Conservation (phyloP, 2,113 vertebrate species). For the Cololabis saira region DNA sequence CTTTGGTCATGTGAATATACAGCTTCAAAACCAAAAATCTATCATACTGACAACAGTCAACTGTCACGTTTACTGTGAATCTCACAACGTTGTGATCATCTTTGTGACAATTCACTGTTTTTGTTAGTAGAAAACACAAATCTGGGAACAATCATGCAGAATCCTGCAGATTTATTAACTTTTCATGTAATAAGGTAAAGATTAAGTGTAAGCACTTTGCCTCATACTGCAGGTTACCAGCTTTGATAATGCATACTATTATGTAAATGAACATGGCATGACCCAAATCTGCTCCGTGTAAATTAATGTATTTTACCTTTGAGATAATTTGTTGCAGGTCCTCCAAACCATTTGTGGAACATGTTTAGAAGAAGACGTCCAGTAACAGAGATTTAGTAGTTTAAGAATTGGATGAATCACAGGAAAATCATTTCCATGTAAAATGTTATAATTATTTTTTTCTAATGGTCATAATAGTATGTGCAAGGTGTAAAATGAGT, state of each 20-base stretch:
- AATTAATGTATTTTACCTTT: constrained; percentile 84
- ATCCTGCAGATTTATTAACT: constrained; percentile 48
- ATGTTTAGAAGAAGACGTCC: neutral
- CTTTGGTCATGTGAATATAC: neutral
- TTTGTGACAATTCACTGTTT: neutral
- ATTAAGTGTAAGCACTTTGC: constrained; percentile 77
- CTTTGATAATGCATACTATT: constrained; percentile 79
- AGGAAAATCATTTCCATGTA: constrained; percentile 62
- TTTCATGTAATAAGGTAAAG: constrained; percentile 70
- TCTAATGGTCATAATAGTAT: constrained; percentile 31
- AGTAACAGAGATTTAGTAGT: constrained; percentile 46
- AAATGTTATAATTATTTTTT: constrained; percentile 52
- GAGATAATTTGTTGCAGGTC: constrained; percentile 60
- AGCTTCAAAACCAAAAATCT: constrained; percentile 14
- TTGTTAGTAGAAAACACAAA: neutral
- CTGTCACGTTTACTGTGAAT: too few relatives aligned
- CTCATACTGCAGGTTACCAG: constrained; percentile 67
- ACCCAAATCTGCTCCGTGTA: constrained; percentile 79
- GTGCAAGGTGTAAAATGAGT: constrained; percentile 57
- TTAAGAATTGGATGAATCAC: constrained; percentile 72
- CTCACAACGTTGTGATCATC: neutral
- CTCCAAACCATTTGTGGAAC: constrained; percentile 51
- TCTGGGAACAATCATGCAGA: constrained; percentile 41
- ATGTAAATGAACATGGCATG: constrained; percentile 78
- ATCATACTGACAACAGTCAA: too few relatives aligned